Percentiles rank a stretch among this genome's conserved stretches.
These are phyloP conservation scores for Anarsia innoxiella DNA, from an alignment of 2,888 invertebrate genomes.

Conservation along the genomic window DNA sequence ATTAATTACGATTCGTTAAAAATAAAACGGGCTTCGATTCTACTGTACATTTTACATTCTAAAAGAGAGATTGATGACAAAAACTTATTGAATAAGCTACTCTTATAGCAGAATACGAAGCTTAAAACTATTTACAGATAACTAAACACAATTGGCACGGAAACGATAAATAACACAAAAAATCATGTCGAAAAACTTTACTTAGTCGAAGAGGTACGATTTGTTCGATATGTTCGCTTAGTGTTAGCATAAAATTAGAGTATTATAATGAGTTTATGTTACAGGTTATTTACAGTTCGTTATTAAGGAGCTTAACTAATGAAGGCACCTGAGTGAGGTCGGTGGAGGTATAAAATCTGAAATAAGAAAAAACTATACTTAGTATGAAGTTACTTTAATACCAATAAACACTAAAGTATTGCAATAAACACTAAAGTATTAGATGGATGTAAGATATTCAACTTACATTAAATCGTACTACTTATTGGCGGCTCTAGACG, in stretches of 20 bases:
- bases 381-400: no score
- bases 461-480: constrained; percentile 47
- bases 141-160: constrained; percentile 57
- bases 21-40: constrained; percentile 4
- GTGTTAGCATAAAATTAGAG: constrained; percentile 36
- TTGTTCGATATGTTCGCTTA: constrained; percentile 68
- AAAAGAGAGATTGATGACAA: constrained; percentile 5
- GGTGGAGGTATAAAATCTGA: constrained; percentile 67
- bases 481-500: constrained; percentile 44
- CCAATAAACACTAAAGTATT: no score
- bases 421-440: neutral
- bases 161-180: constrained; percentile 42
- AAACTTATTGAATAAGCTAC: neutral
- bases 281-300: constrained; percentile 66
- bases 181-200: constrained; percentile 29
- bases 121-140: constrained; percentile 20
- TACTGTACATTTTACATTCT: no score
- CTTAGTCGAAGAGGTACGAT: constrained; percentile 49
- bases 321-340: constrained; percentile 74
- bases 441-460: no score
- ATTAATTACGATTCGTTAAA: constrained; percentile 31
- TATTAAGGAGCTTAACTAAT: constrained; percentile 55
- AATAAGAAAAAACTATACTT: no score
- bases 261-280: constrained; percentile 50
- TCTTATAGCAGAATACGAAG: neutral